These are phyloP conservation scores for Prunella himalayana DNA, from an alignment of 2,113 vertebrate species.

Conservation along the genomic window DNA sequence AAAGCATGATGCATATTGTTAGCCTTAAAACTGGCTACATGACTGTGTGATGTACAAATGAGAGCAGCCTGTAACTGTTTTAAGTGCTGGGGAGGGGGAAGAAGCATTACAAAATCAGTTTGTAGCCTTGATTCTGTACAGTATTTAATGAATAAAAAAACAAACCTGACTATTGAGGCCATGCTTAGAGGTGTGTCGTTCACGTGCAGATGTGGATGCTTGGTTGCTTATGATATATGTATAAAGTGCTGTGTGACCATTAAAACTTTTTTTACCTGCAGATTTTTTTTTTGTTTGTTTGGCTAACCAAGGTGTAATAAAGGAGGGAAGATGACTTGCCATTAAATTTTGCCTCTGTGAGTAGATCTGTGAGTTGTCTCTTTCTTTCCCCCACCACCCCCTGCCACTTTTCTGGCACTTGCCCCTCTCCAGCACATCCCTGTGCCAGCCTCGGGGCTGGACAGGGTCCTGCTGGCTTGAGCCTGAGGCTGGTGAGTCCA, in stretches of 20 bases:
- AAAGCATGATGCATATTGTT: constrained; percentile 94
- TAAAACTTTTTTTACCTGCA: constrained; percentile 75
- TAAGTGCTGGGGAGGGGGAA: constrained; percentile 34
- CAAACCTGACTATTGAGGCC: constrained; percentile 50
- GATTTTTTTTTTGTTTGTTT: constrained; percentile 56
- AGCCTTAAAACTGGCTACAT: constrained; percentile 82
- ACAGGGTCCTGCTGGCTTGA: rapidly evolving
- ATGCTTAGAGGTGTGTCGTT: constrained; percentile 71
- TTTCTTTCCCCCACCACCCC: neutral
- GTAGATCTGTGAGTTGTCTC: constrained; percentile 24
- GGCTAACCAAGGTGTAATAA: constrained; percentile 74
- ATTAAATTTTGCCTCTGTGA: constrained; percentile 77
- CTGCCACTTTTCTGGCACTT: neutral
- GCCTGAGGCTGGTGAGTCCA: rapidly evolving
- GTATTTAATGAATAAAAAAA: constrained; percentile 67
- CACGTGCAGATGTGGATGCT: constrained; percentile 82
- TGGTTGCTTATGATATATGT: constrained; percentile 79
- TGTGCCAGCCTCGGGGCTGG: neutral
- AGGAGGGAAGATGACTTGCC: constrained; percentile 72
- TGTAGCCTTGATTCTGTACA: constrained; percentile 84
- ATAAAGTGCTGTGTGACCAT: constrained; percentile 86
- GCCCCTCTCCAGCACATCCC: rapidly evolving
- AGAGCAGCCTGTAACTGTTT: constrained; percentile 57
- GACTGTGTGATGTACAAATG: constrained; percentile 81
- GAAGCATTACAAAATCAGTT: constrained; percentile 68